A percentile compares a stretch with the other conserved stretches of the same genome.
These are phyloP conservation scores for Gallinago solitaria DNA, from an alignment of 2,797 vertebrate species.

Conservation along the genomic window DNA sequence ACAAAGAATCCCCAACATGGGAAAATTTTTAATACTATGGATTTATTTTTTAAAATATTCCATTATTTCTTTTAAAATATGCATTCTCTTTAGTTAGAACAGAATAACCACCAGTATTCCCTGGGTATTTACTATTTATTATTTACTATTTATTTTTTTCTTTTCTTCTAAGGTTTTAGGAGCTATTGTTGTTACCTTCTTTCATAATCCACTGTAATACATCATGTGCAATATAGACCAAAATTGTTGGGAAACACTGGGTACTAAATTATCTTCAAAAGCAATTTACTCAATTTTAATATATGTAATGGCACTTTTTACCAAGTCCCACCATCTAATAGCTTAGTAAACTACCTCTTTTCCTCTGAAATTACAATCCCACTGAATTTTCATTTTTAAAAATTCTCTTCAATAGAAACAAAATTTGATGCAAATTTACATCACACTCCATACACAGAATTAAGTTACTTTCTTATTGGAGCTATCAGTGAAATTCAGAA, in stretches of 20 bases:
- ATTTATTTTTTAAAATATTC: background rate
- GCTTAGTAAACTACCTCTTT: background rate
- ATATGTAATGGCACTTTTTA: background rate
- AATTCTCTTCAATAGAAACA: background rate
- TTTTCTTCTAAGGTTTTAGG: background rate
- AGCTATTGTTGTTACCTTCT: background rate
- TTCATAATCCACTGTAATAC: background rate
- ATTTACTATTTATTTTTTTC: too few species aligned
- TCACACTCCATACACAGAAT: background rate
- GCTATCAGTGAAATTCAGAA: background rate
- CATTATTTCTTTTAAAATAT: background rate
- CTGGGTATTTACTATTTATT: background rate
- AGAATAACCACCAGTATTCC: background rate
- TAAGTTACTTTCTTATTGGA: background rate
- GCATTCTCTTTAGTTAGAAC: background rate
- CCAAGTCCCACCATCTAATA: background rate
- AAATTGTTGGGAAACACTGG: background rate
- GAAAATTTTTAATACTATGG: background rate
- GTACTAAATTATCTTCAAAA: background rate
- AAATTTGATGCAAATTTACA: background rate
- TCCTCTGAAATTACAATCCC: background rate
- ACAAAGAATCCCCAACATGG: background rate
- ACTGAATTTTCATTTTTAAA: background rate
- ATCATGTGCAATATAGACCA: accelerated
- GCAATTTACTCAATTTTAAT: background rate